Evolutionary conservation across 2,797 vertebrate genomes (phyloP).

Genomic region (Acestrorhynchus altus): DNA sequence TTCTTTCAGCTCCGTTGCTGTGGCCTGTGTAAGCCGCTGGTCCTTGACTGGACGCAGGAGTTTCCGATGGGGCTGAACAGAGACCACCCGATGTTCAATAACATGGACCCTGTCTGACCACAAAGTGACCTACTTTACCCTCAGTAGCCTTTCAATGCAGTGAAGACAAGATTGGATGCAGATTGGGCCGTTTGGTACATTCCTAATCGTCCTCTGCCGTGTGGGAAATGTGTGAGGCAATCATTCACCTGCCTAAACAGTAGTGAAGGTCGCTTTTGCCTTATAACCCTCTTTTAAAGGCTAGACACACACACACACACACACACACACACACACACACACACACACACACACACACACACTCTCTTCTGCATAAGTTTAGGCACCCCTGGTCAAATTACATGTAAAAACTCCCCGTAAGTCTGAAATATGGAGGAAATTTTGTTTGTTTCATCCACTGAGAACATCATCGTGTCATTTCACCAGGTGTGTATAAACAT

Average conservation of each 20-base stretch:
- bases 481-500: too few relatives aligned
- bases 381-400: too few relatives aligned
- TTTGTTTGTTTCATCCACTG: too few relatives aligned
- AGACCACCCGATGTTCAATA: slow-evolving; percentile 77
- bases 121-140: slow-evolving; percentile 21
- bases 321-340: slow-evolving; percentile 7
- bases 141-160: slow-evolving; percentile 54
- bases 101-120: slow-evolving; percentile 80
- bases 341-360: too few relatives aligned
- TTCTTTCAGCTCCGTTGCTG: slow-evolving; percentile 94
- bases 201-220: slow-evolving; percentile 4
- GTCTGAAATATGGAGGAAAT: too few relatives aligned
- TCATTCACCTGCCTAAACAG: neutral
- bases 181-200: slow-evolving; percentile 4
- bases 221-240: slow-evolving; percentile 6
- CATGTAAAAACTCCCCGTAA: too few relatives aligned
- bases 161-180: slow-evolving; percentile 11
- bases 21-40: slow-evolving; percentile 84
- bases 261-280: slow-evolving; percentile 13
- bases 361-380: too few relatives aligned
- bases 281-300: slow-evolving; percentile 5
- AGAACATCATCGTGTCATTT: too few relatives aligned
- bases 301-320: neutral
- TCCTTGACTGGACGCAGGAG: slow-evolving; percentile 92
- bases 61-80: slow-evolving; percentile 75